Evolutionary conservation across 2,113 vertebrate genomes (phyloP), one percentile per base, ranked within the genome.

Genomic region (Garra rufa): DNA sequence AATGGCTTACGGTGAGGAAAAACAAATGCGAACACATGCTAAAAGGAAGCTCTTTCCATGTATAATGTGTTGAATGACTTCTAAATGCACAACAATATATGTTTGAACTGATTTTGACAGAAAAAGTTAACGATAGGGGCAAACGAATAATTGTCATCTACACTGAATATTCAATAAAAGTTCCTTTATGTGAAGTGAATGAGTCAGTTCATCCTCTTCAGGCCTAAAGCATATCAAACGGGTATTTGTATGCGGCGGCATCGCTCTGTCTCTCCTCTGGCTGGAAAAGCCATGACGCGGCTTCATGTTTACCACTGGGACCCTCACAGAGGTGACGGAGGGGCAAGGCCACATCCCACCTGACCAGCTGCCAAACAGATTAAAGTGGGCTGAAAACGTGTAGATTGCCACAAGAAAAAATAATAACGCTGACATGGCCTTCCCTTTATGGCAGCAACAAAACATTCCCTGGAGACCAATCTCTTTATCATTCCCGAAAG

Each of bases 371-470:
- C 88, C 84, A 89, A 92, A 88, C 92, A 94, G 92, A 95, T 94
- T 94, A 94, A 94, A 94, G 91, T 85, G 89, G 91, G 91, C 85
- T 89, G 85, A 92, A 93, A 94, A 93, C 82, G 88, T 86, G 71
- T 89, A 92, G 87, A 90, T 90, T 88, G 90, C 89, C 87, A 91
- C 89, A 78, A 84, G 55, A 28, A 77, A 94, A 92, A 92, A 93
- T 92, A 92, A 94, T 93, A 93, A 93, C 87, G 88, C 85, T 92
- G 91, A 94, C 90, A 93, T 92, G 92, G 93, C 93, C 93, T 94
- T 94, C 92, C 88, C 88, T 93, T 94, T 94, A 92, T 92, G 92
- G 90, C 89, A 86, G 89, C 89, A 92, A 93, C 93, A 92, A 91
- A 92, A 92, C 89, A 88, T 89, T 92, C 92, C 92, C 91, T 89